phyloP scores from a whole-genome alignment of 2,113 vertebrate genomes.

The Neopipo cinnamomea region DNA sequence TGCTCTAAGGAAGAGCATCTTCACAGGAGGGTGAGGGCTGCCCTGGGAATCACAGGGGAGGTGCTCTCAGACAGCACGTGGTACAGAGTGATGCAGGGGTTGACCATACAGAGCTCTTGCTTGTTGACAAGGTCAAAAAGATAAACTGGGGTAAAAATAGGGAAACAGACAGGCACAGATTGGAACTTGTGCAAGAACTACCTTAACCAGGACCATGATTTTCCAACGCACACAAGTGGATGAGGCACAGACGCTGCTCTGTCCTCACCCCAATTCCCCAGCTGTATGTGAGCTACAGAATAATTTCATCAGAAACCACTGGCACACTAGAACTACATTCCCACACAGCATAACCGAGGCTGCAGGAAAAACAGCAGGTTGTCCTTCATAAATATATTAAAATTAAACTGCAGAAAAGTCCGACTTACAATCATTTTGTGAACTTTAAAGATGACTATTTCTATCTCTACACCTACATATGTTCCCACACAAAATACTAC shows the following conservation, averaged over 20 bases:
- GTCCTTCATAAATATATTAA: slow-evolving; percentile 32
- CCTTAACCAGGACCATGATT: not conserved
- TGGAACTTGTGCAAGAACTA: not conserved
- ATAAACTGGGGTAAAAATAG: not conserved
- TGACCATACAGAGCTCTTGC: not conserved
- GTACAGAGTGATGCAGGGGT: not conserved
- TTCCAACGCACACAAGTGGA: not conserved
- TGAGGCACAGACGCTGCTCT: not conserved
- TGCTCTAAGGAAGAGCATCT: not conserved
- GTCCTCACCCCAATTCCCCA: not conserved
- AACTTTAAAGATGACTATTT: slow-evolving; percentile 20
- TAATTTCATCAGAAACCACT: not conserved
- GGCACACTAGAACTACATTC: not conserved
- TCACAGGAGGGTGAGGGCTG: not conserved
- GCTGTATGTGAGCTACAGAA: not conserved
- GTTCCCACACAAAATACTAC: slow-evolving; percentile 16
- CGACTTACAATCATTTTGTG: slow-evolving; percentile 15
- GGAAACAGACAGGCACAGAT: not conserved
- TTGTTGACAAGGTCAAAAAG: not conserved
- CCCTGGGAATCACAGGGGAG: not conserved
- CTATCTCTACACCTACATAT: not conserved
- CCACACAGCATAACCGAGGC: not conserved
- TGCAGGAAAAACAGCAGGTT: not conserved
- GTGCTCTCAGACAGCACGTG: not conserved
- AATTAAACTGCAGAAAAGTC: slow-evolving; percentile 2